These are phyloP conservation scores for Nesospiza acunhae DNA, from an alignment of 2,113 vertebrate species.

Conservation along the genomic window DNA sequence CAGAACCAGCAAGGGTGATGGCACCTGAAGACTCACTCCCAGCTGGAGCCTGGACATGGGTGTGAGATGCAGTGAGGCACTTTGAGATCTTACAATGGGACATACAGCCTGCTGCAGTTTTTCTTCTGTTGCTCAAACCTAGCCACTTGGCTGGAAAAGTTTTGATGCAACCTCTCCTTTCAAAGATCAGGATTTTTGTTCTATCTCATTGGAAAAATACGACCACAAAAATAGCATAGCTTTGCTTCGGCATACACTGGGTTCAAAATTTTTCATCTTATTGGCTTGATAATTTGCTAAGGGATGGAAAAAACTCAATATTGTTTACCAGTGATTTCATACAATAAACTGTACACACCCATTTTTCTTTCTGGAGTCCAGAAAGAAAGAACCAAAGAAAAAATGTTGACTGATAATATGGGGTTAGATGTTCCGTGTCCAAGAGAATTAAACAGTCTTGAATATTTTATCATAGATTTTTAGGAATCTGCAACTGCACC, in stretches of 20 bases:
- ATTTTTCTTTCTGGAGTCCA: conserved; percentile 39
- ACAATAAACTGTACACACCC: neutral
- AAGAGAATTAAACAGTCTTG: conserved; percentile 5
- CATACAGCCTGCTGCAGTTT: neutral
- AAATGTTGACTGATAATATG: neutral
- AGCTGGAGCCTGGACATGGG: fast-evolving
- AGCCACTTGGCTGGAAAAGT: neutral
- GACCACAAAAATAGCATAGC: neutral
- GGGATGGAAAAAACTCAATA: neutral
- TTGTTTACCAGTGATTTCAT: conserved; percentile 42
- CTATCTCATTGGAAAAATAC: neutral
- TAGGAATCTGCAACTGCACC: neutral
- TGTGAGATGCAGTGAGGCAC: neutral
- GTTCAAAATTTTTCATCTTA: neutral
- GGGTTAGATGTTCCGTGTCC: neutral
- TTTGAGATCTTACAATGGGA: neutral
- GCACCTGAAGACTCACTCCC: fast-evolving
- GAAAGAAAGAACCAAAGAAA: neutral
- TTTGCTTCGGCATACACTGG: neutral
- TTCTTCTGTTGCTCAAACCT: neutral
- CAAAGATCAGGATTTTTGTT: neutral
- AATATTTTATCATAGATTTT: neutral
- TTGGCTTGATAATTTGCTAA: neutral
- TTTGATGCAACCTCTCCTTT: neutral
- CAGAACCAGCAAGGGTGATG: neutral